These are phyloP conservation scores for Conopomorpha cramerella DNA, from an alignment of 1,140 invertebrate genomes.

Conservation along the genomic window DNA sequence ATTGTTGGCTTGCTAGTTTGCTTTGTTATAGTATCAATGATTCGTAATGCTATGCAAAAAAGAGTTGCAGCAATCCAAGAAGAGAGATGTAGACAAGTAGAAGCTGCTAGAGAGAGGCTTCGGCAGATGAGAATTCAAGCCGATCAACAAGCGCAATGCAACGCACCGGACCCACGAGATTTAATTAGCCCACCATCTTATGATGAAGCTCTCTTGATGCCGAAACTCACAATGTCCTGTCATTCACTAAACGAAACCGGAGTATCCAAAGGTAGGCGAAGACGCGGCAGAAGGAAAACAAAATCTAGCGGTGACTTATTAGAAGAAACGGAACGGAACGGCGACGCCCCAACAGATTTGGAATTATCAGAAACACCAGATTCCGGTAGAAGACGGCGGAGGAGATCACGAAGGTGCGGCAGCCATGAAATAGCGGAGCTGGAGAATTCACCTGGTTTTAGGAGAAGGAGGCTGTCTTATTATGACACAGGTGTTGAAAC, in stretches of 20 bases:
- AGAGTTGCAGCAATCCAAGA: conserved; percentile 60
- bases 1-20: conserved; percentile 52
- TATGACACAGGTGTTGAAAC: conserved; percentile 19
- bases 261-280: conserved; percentile 45
- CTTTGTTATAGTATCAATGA: conserved; percentile 51
- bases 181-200: conserved; percentile 71
- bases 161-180: conserved; percentile 66
- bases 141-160: conserved; percentile 63
- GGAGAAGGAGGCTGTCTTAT: conserved; percentile 33
- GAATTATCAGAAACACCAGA: conserved; percentile 22
- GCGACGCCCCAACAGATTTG: conserved; percentile 29
- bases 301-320: conserved; percentile 56
- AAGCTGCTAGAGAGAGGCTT: conserved; percentile 54
- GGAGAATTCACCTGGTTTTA: conserved; percentile 38
- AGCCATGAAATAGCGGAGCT: conserved; percentile 48
- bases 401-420: conserved; percentile 29
- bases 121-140: conserved; percentile 58
- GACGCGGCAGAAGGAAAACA: conserved; percentile 51
- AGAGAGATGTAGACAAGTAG: conserved; percentile 64
- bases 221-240: conserved; percentile 63
- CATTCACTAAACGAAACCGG: conserved; percentile 62
- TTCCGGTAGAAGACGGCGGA: conserved; percentile 24
- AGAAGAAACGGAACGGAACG: conserved; percentile 46
- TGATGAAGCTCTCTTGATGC: conserved; percentile 73
- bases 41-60: conserved; percentile 62